phyloP scores from a whole-genome alignment of 2,888 invertebrate genomes.

The Cheilosia soror region DNA sequence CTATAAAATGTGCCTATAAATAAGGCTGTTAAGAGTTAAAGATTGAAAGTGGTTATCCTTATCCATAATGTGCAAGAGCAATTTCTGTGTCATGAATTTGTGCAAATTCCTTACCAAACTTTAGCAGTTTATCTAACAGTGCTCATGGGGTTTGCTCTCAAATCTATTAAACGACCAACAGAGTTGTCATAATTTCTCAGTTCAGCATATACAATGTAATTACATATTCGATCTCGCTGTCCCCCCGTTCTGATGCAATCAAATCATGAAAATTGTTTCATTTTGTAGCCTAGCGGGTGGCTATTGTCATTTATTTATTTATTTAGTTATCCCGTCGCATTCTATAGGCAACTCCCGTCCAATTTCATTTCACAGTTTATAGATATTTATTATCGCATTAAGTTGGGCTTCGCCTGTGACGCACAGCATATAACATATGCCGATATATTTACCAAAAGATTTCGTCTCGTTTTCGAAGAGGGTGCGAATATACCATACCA shows the following conservation, averaged over 20 bases:
- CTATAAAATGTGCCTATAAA: too few relatives aligned
- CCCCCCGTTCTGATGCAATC: slow-evolving; percentile 52
- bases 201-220: slow-evolving; percentile 29
- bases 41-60: too few relatives aligned
- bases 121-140: too few relatives aligned
- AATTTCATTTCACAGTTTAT: slow-evolving; percentile 68
- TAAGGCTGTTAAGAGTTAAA: too few relatives aligned
- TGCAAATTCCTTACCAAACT: too few relatives aligned
- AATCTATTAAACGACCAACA: too few relatives aligned
- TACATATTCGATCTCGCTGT: slow-evolving; percentile 18
- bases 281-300: slow-evolving; percentile 68
- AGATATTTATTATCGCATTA: slow-evolving; percentile 76
- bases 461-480: slow-evolving; percentile 20
- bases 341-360: slow-evolving; percentile 22
- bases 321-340: slow-evolving; percentile 37
- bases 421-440: slow-evolving; percentile 77
- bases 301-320: slow-evolving; percentile 68
- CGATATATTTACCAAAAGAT: slow-evolving; percentile 54
- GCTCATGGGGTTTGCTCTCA: too few relatives aligned
- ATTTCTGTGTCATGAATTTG: too few relatives aligned
- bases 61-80: too few relatives aligned
- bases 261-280: slow-evolving; percentile 65
- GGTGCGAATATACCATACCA: slow-evolving; percentile 32
- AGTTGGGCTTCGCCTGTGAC: slow-evolving; percentile 49
- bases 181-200: too few relatives aligned